Base-by-base conservation (phyloP, 2,888 invertebrate species). In the Tetragonisca angustula region DNA sequence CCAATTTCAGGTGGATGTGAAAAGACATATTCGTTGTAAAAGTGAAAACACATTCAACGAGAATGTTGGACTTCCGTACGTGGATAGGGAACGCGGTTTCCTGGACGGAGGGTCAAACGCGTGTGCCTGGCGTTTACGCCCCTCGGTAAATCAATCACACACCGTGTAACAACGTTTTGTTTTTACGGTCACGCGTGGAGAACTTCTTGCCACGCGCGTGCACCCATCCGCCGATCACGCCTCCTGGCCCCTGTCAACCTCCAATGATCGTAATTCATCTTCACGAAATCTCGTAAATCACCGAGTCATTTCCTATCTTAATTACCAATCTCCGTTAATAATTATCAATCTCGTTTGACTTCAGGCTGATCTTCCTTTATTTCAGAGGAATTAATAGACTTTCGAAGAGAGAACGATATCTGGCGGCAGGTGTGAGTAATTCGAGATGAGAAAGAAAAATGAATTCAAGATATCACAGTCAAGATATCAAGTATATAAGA, bases 81-180 rank as follows among this genome's bases (percentile, higher is more conserved):
- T 6, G 64, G 19, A 43, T 21, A 36, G 27, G 21, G 36, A 13
- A 11, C 15, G 15, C 50, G 21, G 2, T 17, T 67, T 65, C 24
- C 21, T 59, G 43, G 61, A 17, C 43, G 43, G 24, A 73, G 71
- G 85, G 87, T 72, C 74, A 71, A 43, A 43, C 70, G 84, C 76
- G 88, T 91, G 91, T 76, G 77, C 67, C 62, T 91, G 91, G 88
- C 91, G 75, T 91, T 90, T 85, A 86, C 91, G 79, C 90, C 90
- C 89, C 85, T 87, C 89, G 79, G 86, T 88, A 90, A 89, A 91
- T 91, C 91, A 91, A 91, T 91, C 91, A 90, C 89, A 89, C 90
- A 88, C 86, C 67, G 76, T 79, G 85, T 85, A 85, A 86, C 85
- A 84, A 85, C 86, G 90, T 86, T 89, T 88, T 83, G 89, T 90